phyloP scores from a whole-genome alignment of 2,888 invertebrate genomes.

The Zeuzera pyrina region DNA sequence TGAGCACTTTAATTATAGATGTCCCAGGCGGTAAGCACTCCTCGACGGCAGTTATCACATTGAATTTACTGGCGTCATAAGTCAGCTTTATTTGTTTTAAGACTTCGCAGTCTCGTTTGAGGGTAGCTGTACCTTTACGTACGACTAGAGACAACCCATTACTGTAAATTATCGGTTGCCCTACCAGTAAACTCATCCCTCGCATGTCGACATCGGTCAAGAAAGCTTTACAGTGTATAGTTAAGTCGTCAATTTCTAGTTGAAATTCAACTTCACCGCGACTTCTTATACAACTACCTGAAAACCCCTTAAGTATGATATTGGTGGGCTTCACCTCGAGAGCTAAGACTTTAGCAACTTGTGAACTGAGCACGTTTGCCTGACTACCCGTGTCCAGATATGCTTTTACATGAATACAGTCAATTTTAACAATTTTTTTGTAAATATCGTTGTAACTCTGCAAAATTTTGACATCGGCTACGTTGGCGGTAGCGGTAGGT shows the following conservation, averaged over 20 bases:
- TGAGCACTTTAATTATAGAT: constrained; percentile 13
- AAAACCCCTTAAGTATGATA: constrained; percentile 14
- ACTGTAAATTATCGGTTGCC: constrained; percentile 18
- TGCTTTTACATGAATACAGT: too few relatives aligned
- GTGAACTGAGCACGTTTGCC: too few relatives aligned
- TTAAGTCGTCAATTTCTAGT: constrained; percentile 12
- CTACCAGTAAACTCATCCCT: constrained; percentile 14
- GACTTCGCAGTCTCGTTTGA: constrained; percentile 3
- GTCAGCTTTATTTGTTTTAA: too few relatives aligned
- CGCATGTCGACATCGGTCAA: constrained; percentile 13
- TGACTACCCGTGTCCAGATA: too few relatives aligned
- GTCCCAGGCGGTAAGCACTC: constrained; percentile 14
- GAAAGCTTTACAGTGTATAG: constrained; percentile 7
- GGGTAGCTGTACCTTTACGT: constrained; percentile 6
- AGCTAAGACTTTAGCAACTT: too few relatives aligned
- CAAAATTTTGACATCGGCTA: too few relatives aligned
- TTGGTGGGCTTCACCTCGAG: too few relatives aligned
- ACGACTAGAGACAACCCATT: constrained; percentile 11
- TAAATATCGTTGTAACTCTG: too few relatives aligned
- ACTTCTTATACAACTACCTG: constrained; percentile 7
- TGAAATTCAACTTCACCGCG: constrained; percentile 15
- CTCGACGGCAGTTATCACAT: constrained; percentile 8
- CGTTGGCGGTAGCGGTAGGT: too few relatives aligned
- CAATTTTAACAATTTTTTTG: too few relatives aligned
- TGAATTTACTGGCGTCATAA: constrained; percentile 3